These are phyloP conservation scores for Ascidia mentula DNA, from an alignment of 23 tunicate species.

Conservation along the genomic window DNA sequence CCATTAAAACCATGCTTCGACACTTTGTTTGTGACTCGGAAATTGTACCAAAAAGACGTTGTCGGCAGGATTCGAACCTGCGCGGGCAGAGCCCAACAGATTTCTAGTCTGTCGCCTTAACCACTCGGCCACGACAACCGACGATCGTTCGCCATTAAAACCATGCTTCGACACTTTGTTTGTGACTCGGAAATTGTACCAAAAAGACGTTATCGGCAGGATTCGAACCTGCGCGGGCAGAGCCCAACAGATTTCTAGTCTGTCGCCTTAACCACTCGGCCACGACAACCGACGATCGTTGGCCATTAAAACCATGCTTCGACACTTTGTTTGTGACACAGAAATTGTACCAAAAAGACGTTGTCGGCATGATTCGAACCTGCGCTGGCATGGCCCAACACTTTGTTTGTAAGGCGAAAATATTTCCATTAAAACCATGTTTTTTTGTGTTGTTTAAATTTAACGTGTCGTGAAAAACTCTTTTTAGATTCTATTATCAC, in stretches of 20 bases:
- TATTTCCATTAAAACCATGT: not conserved
- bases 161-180: not conserved
- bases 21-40: too few relatives aligned
- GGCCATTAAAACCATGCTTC: too few relatives aligned
- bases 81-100: not conserved
- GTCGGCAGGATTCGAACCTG: too few relatives aligned
- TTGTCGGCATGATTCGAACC: not conserved
- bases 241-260: not conserved
- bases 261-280: not conserved
- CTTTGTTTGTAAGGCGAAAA: not conserved
- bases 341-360: not conserved
- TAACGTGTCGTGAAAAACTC: too few relatives aligned
- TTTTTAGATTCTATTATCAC: slow-evolving; percentile 85
- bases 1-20: too few relatives aligned
- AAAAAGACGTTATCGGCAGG: not conserved
- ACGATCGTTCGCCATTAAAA: not conserved
- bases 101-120: not conserved
- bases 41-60: too few relatives aligned
- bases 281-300: not conserved
- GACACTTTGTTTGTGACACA: too few relatives aligned
- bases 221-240: not conserved
- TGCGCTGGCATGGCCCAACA: not conserved
- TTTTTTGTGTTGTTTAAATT: too few relatives aligned
- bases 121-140: not conserved
- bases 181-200: not conserved